A percentile compares a stretch with the other conserved stretches of the same genome.
Conservation (phyloP, 1,140 invertebrate genomes). For the Laodelphax striatellus region DNA sequence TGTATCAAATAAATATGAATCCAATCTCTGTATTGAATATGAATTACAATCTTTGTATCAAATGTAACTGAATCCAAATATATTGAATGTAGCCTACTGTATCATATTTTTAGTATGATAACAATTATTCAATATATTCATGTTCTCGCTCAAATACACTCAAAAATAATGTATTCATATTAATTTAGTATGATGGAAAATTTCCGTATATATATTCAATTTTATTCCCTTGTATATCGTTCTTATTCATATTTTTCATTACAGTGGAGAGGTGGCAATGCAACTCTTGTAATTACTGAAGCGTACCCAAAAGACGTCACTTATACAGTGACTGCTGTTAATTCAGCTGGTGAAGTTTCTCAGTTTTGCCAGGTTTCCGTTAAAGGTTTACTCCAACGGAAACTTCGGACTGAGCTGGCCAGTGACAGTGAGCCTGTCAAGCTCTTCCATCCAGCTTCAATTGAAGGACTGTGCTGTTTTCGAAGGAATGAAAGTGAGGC, state of each 20-base stretch:
- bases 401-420: slow-evolving; percentile 58
- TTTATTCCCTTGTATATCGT: too few species aligned
- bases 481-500: slow-evolving; percentile 54
- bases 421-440: slow-evolving; percentile 57
- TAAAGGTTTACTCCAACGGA: slow-evolving; percentile 53
- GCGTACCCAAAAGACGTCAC: slow-evolving; percentile 56
- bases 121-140: too few species aligned
- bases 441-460: slow-evolving; percentile 56
- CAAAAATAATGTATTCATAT: too few species aligned
- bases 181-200: too few species aligned
- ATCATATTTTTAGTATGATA: too few species aligned
- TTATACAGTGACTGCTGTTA: slow-evolving; percentile 50
- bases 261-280: slow-evolving; percentile 43
- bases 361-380: slow-evolving; percentile 53
- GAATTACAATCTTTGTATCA: too few species aligned
- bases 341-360: slow-evolving; percentile 49
- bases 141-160: too few species aligned
- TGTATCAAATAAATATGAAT: too few species aligned
- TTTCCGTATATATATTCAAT: too few species aligned
- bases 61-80: too few species aligned
- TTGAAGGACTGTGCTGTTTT: slow-evolving; percentile 54
- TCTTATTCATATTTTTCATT: slow-evolving; percentile 36
- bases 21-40: too few species aligned
- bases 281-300: slow-evolving; percentile 52
- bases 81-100: too few species aligned